A percentile compares a stretch with the other conserved stretches of the same genome.
phyloP scores from a whole-genome alignment of 1,140 invertebrate genomes.

The Microvelia longipes region DNA sequence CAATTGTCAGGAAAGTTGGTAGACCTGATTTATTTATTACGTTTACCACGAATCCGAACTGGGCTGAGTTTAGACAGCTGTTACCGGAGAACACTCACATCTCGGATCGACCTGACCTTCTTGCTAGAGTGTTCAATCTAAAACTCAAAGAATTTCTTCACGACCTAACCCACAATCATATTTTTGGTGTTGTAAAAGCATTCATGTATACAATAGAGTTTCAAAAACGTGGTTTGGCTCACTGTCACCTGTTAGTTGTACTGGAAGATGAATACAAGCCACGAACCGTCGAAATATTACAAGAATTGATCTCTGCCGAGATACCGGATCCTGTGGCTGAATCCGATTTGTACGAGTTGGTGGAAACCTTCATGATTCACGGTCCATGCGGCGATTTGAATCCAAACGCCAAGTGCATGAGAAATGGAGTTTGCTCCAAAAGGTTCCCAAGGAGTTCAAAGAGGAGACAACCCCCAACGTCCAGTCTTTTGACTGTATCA shows the following conservation, averaged over 20 bases:
- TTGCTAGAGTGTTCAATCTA: background rate
- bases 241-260: too few species aligned
- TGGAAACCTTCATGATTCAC: background rate
- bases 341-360: background rate
- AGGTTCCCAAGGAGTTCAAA: background rate
- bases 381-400: background rate
- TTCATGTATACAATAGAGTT: background rate
- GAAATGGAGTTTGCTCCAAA: background rate
- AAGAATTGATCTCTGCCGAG: background rate
- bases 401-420: background rate
- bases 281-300: background rate
- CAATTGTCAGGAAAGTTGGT: background rate
- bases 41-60: background rate
- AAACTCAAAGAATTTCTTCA: background rate
- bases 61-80: background rate
- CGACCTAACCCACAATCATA: background rate
- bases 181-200: background rate
- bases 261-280: background rate
- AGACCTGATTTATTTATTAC: background rate
- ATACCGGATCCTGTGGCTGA: background rate
- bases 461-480: background rate
- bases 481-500: background rate
- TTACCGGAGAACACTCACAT: background rate
- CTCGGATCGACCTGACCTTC: background rate
- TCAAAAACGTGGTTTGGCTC: background rate